Base-by-base conservation (phyloP, 2,797 vertebrate genomes). In the Paramormyrops hopkinsi region DNA sequence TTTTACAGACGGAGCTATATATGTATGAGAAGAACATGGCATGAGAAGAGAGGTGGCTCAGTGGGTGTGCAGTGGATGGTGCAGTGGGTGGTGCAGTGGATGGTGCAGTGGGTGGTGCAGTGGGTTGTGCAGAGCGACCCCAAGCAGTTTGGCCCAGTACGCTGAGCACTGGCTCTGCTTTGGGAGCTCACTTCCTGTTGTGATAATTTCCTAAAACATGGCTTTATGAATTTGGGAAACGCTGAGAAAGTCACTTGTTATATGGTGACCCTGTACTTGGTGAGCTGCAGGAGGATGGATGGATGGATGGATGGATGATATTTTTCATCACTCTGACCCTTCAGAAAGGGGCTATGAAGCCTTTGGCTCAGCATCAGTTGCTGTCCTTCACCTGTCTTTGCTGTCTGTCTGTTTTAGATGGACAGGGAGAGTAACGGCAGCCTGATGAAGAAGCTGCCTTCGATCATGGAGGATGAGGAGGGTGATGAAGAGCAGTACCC, bases 401-500 rank as follows among this genome's bases (percentile, higher is more conserved):
- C 33, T 76, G 33, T 76, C 29, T 17, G 33, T 73, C 29, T 76
- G 2, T 88, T 50, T 92, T 11, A 97, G 96, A 92, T 94, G 92
- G 96, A 97, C 92, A 96, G 95, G 95, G 96, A 97, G 88, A 96
- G 96, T 46, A 97, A 97, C 0, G 96, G 96, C 0, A 94, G 96
- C 17, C 89, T 97, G 90, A 95, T 96, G 92, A 97, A 97, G 92
- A 97, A 97, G 93, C 94, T 97, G 41, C 95, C 96, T 0, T 96
- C 96, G 2, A 97, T 97, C 87, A 94, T 94, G 17, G 96, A 97
- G 92, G 96, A 97, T 3, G 96, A 97, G 91, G 96, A 97, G 87
- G 94, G 92, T 0, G 96, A 96, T 2, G 96, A 97, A 88, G 96
- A 96, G 86, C 94, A 94, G 92, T 93, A 89, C 90, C 93, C 92